Evolutionary conservation across 2,797 vertebrate species (phyloP).

Genomic region (Siniperca scherzeri): DNA sequence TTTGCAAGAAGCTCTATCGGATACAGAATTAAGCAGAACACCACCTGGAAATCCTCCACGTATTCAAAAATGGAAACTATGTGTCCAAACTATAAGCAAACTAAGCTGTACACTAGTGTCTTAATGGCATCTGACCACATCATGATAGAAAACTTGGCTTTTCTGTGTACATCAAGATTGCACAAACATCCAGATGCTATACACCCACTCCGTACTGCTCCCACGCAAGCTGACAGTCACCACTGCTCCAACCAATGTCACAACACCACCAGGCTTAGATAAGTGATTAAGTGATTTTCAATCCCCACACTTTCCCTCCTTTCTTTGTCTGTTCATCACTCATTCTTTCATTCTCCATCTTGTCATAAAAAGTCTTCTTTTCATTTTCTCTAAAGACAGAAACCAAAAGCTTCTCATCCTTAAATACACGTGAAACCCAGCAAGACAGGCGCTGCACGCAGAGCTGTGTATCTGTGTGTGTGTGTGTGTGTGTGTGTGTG

Average conservation of each 20-base stretch:
- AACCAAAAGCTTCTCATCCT: constrained; percentile 38
- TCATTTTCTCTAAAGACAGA: constrained; percentile 39
- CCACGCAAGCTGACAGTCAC: constrained; percentile 41
- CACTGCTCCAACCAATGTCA: constrained; percentile 19
- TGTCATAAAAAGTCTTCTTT: constrained; percentile 31
- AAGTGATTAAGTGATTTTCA: neutral
- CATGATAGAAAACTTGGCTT: constrained; percentile 58
- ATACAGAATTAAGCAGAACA: constrained; percentile 60
- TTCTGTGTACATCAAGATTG: constrained; percentile 71
- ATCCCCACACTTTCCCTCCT: too few relatives aligned
- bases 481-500: constrained; percentile 44
- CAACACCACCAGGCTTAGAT: constrained; percentile 3
- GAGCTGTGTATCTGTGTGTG: constrained; percentile 16
- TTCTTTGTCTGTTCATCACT: neutral
- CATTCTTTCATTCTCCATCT: neutral
- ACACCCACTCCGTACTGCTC: constrained; percentile 37
- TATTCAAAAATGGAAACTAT: constrained; percentile 73
- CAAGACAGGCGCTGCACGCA: constrained; percentile 53
- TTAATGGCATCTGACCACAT: constrained; percentile 61
- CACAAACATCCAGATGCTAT: constrained; percentile 73
- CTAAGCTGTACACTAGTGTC: constrained; percentile 85
- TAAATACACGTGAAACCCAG: constrained; percentile 49
- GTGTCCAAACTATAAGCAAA: constrained; percentile 62
- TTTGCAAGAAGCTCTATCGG: constrained; percentile 57
- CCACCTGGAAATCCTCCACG: constrained; percentile 60